Evolutionary conservation across 2,797 vertebrate species (phyloP).

Genomic region (Ispidina picta): DNA sequence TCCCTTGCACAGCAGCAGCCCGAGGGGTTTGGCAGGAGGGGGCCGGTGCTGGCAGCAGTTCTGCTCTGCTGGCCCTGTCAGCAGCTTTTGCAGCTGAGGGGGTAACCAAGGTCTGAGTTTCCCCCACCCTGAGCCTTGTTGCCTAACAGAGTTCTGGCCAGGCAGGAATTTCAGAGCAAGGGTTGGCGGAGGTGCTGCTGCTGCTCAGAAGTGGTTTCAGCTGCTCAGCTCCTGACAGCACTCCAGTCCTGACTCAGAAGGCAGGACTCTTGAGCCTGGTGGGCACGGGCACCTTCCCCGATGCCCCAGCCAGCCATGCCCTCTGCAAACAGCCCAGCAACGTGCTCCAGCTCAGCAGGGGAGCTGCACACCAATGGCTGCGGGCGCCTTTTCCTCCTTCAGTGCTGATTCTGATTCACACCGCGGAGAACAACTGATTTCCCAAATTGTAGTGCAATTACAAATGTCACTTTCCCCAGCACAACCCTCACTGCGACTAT

Average conservation of each 20-base stretch:
- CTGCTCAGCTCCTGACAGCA: background rate
- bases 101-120: background rate
- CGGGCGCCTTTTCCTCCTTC: background rate
- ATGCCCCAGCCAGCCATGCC: background rate
- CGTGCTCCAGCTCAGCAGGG: background rate
- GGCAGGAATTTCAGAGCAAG: background rate
- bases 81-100: background rate
- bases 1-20: background rate
- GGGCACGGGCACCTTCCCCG: background rate
- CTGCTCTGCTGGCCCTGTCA: background rate
- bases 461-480: background rate
- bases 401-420: background rate
- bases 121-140: rapidly evolving
- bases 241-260: rapidly evolving
- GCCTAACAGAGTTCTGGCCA: background rate
- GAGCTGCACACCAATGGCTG: background rate
- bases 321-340: background rate
- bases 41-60: background rate
- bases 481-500: background rate
- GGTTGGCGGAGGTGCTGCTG: background rate
- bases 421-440: background rate
- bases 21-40: background rate
- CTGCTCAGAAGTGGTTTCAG: background rate
- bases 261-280: background rate
- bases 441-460: background rate